Evolutionary conservation across 2,113 vertebrate species (phyloP).

Genomic region (Puma concolor): DNA sequence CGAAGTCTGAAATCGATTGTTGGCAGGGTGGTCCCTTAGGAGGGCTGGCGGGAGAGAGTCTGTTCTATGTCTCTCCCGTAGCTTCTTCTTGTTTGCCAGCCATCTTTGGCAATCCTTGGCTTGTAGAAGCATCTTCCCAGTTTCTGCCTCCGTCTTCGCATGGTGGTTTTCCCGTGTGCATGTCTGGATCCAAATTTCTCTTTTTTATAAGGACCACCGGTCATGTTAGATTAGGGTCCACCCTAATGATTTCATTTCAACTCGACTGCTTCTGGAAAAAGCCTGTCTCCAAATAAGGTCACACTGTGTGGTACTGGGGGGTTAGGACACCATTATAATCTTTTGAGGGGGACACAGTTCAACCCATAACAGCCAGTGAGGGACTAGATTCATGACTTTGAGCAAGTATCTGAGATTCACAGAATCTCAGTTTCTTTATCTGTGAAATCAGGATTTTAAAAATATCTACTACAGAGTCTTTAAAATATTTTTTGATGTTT

Average conservation of each 20-base stretch:
- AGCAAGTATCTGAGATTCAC: background rate
- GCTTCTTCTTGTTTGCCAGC: background rate
- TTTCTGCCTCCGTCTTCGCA: background rate
- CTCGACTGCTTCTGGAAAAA: background rate
- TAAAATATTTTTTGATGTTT: background rate
- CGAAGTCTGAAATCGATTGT: background rate
- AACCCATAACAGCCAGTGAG: background rate
- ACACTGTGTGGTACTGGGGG: background rate
- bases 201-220: background rate
- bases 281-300: background rate
- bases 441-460: background rate
- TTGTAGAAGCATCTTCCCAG: background rate
- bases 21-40: background rate
- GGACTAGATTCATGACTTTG: background rate
- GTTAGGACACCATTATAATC: background rate
- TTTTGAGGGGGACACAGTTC: background rate
- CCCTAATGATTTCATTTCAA: background rate
- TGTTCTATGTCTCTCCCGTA: background rate
- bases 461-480: background rate
- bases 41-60: background rate
- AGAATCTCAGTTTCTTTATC: constrained; percentile 28
- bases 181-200: background rate
- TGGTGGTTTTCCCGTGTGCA: background rate
- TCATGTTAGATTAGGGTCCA: background rate
- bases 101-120: background rate